Conservation (phyloP, 92 coral and sea anemone species). For the Palythoa grandis region DNA sequence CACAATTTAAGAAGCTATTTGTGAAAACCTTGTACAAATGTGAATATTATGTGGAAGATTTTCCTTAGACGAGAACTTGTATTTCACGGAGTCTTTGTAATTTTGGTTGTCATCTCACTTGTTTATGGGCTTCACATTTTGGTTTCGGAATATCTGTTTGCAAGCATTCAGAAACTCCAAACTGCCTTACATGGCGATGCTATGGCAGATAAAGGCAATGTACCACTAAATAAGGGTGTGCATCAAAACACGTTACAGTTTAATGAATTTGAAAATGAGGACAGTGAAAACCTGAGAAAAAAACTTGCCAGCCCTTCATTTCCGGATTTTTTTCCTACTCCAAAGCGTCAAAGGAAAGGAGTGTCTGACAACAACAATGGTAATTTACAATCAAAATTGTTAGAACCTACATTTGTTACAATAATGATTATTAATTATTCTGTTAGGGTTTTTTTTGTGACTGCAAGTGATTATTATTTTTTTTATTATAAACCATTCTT, state of each 20-base stretch:
- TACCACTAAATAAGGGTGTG: not conserved
- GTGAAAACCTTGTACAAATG: no score
- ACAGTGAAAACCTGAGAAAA: slow-evolving; percentile 47
- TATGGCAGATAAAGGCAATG: not conserved
- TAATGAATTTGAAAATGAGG: not conserved
- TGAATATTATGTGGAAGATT: not conserved
- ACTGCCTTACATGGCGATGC: not conserved
- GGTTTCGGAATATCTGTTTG: not conserved
- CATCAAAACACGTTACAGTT: not conserved
- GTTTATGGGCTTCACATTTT: slow-evolving; percentile 6
- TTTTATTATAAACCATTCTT: no score
- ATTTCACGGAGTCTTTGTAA: not conserved
- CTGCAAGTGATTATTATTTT: no score
- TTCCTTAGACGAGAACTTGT: not conserved
- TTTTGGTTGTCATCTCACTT: not conserved
- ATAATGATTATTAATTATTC: no score
- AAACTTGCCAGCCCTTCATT: slow-evolving; percentile 62
- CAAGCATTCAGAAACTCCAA: slow-evolving; percentile 5
- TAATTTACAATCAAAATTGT: slow-evolving; percentile 11
- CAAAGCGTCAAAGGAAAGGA: slow-evolving; percentile 64
- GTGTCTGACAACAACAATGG: slow-evolving; percentile 62
- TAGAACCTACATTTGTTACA: not conserved
- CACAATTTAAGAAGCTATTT: no score
- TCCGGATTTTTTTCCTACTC: slow-evolving; percentile 73
- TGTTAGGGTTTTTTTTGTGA: no score